These are phyloP conservation scores for Centropus bengalensis DNA, from an alignment of 2,113 vertebrate species.

Conservation along the genomic window DNA sequence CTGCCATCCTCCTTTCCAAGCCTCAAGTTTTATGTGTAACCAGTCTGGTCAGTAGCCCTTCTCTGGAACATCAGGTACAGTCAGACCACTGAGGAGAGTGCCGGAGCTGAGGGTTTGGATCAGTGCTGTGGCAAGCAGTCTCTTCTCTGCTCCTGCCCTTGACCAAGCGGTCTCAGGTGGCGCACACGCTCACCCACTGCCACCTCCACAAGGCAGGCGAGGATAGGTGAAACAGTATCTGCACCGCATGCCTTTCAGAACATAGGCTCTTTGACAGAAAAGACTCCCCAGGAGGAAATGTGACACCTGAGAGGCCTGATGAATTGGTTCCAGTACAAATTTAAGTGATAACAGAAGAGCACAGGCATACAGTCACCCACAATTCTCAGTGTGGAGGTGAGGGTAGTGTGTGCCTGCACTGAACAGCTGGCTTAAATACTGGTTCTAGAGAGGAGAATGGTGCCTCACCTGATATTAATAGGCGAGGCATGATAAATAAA, in stretches of 20 bases:
- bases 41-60: neutral
- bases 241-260: neutral
- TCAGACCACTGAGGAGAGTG: neutral
- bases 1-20: neutral
- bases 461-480: constrained; percentile 35
- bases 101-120: neutral
- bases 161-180: neutral
- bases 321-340: constrained; percentile 37
- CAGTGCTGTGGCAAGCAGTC: neutral
- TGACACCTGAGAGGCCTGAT: constrained; percentile 10
- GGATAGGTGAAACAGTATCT: neutral
- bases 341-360: neutral
- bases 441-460: neutral
- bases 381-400: neutral
- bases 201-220: neutral
- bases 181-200: neutral
- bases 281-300: constrained; percentile 1
- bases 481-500: constrained; percentile 23
- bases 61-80: neutral
- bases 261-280: neutral
- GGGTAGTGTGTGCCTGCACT: neutral
- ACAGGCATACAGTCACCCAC: neutral
- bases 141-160: neutral
- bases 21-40: neutral
- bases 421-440: neutral